Evolutionary conservation across 2,888 invertebrate genomes (phyloP).

Genomic region (Ennomos erosarius): DNA sequence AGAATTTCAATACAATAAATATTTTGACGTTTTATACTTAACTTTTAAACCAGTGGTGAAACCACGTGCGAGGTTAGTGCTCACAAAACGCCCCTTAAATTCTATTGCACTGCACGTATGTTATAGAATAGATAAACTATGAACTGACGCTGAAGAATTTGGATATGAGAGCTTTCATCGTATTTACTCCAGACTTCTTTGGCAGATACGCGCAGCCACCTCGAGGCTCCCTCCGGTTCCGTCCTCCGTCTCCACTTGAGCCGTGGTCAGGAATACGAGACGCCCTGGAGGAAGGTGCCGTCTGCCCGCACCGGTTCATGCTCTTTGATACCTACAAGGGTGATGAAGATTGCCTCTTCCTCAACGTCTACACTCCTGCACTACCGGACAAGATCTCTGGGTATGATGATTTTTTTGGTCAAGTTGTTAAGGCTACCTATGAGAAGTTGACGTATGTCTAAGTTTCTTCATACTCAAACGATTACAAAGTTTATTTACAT

Average conservation of each 20-base stretch:
- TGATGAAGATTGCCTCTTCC: slow-evolving; percentile 88
- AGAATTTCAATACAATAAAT: no score
- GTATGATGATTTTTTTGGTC: slow-evolving; percentile 49
- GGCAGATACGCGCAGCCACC: slow-evolving; percentile 79
- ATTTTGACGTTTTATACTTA: no score
- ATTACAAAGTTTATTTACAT: no score
- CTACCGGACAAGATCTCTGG: slow-evolving; percentile 76
- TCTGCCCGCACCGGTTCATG: slow-evolving; percentile 89
- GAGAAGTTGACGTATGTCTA: no score
- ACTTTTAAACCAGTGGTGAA: no score
- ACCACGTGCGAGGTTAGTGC: no score
- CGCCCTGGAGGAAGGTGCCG: slow-evolving; percentile 88
- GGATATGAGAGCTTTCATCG: no score
- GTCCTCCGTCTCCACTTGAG: slow-evolving; percentile 85
- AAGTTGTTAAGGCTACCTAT: no score
- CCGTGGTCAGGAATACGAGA: slow-evolving; percentile 87
- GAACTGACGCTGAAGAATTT: no score
- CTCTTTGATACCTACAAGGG: slow-evolving; percentile 88
- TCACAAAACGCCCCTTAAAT: background rate
- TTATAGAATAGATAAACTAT: no score
- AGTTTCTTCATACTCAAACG: no score
- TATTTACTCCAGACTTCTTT: background rate
- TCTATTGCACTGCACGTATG: background rate
- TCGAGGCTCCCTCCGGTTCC: slow-evolving; percentile 78
- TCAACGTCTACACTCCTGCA: slow-evolving; percentile 89